Evolutionary conservation across 2,797 vertebrate genomes (phyloP).

Genomic region (Taeniopygia guttata): DNA sequence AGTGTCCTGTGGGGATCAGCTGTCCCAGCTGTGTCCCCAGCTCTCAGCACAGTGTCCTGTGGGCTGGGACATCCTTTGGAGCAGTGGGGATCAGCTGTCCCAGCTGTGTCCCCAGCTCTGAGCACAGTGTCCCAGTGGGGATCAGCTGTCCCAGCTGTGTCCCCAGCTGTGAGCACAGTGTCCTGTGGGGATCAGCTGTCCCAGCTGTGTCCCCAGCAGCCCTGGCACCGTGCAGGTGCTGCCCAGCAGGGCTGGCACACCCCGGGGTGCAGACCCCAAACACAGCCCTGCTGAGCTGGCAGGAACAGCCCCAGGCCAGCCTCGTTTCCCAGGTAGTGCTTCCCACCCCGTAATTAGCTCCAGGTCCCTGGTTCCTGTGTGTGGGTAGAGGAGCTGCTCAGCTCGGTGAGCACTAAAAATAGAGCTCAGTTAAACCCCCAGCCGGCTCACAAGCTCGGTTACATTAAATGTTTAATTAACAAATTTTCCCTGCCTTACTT

Average conservation of each 20-base stretch:
- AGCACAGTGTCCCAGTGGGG: too few species aligned
- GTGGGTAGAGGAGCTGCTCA: slow-evolving; percentile 36
- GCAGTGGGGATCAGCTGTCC: too few species aligned
- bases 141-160: too few species aligned
- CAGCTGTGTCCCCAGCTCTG: too few species aligned
- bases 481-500: background rate
- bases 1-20: too few species aligned
- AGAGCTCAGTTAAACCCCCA: background rate
- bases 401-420: slow-evolving; percentile 29
- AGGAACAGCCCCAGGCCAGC: background rate
- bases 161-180: too few species aligned
- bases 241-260: background rate
- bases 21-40: too few species aligned
- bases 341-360: background rate
- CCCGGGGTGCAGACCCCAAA: background rate
- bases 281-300: background rate
- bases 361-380: background rate
- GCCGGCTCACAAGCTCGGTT: background rate
- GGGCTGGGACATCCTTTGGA: too few species aligned
- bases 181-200: too few species aligned
- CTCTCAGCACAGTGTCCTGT: too few species aligned
- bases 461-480: slow-evolving; percentile 36
- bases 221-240: background rate
- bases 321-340: background rate
- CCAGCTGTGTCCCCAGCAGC: background rate